Percentiles rank a stretch among this genome's conserved stretches.
phyloP scores from a whole-genome alignment of 2,113 vertebrate genomes.

The Jaculus jaculus region DNA sequence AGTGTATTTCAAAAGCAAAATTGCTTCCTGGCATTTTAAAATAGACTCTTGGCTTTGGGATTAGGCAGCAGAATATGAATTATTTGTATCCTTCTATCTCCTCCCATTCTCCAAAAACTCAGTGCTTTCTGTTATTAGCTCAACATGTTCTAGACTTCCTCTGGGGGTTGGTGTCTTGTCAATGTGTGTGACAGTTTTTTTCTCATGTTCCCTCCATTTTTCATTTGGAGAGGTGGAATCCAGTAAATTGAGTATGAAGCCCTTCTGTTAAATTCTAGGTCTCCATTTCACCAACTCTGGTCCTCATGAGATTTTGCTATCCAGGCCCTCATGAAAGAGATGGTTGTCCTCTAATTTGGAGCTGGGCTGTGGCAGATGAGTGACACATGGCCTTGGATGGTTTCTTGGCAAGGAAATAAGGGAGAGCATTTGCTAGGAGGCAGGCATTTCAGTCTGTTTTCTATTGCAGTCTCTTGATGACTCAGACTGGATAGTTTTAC shows the following conservation, averaged over 20 bases:
- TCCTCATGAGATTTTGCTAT: not conserved
- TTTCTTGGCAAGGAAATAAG: conserved; percentile 12
- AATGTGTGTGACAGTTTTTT: not conserved
- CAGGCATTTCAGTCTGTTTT: not conserved
- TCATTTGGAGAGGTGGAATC: not conserved
- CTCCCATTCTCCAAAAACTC: conserved; percentile 51
- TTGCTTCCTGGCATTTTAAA: conserved; percentile 64
- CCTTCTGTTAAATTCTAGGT: not conserved
- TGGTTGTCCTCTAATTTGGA: conserved; percentile 26
- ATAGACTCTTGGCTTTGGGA: conserved; percentile 59
- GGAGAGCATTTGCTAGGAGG: not conserved
- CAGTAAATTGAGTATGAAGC: not conserved
- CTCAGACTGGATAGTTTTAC: not conserved
- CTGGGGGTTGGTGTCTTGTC: not conserved
- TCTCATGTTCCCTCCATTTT: not conserved
- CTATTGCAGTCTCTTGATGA: not conserved
- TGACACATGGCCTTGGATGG: not conserved
- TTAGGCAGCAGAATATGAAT: conserved; percentile 52
- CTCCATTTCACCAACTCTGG: not conserved
- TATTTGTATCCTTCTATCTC: conserved; percentile 47
- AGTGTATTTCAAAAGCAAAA: conserved; percentile 57
- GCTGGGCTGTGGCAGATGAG: not conserved
- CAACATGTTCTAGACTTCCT: not conserved
- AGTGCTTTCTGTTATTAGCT: conserved; percentile 39
- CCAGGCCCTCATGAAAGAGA: conserved; percentile 1